Evolutionary conservation across 2,797 vertebrate species (phyloP).

Genomic region (Betta splendens): DNA sequence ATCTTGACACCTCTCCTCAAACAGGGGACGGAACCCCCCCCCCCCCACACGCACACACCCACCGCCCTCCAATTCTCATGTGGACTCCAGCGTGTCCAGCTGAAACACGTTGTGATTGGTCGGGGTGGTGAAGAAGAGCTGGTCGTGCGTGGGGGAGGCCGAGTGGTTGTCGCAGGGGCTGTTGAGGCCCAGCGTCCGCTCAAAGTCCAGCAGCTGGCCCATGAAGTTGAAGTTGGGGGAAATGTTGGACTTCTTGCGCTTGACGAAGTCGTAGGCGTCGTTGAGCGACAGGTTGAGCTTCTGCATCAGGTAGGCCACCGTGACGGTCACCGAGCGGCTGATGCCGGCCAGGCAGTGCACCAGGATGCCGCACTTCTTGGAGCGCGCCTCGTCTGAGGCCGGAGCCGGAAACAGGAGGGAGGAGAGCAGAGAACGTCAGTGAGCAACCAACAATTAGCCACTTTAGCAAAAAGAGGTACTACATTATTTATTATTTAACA

Average conservation of each 20-base stretch:
- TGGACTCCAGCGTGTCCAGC: conserved; percentile 94
- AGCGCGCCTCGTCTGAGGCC: conserved; percentile 91
- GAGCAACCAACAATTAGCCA: too few species aligned
- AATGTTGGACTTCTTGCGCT: conserved; percentile 99
- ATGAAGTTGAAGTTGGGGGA: conserved; percentile 99
- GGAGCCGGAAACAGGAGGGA: neutral
- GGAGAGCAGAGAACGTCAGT: neutral
- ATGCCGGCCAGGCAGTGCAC: conserved; percentile 98
- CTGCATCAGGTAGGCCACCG: conserved; percentile 99
- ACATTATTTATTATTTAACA: neutral
- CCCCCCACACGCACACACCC: too few species aligned
- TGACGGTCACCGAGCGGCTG: conserved; percentile 96
- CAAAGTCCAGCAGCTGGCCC: conserved; percentile 98
- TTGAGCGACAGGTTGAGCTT: conserved; percentile 98
- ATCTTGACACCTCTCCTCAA: conserved; percentile 17
- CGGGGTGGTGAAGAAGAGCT: conserved; percentile 96
- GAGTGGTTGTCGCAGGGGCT: conserved; percentile 94
- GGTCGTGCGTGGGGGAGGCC: conserved; percentile 80
- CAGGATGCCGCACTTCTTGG: conserved; percentile 96
- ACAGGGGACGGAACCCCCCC: conserved; percentile 29
- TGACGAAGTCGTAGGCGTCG: conserved; percentile 97
- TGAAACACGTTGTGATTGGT: conserved; percentile 97
- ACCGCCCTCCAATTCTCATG: conserved; percentile 85
- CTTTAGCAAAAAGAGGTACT: too few species aligned
- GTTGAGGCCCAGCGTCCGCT: conserved; percentile 95